Conservation (phyloP, 2,797 vertebrate genomes). For the Gephyroberyx darwinii region DNA sequence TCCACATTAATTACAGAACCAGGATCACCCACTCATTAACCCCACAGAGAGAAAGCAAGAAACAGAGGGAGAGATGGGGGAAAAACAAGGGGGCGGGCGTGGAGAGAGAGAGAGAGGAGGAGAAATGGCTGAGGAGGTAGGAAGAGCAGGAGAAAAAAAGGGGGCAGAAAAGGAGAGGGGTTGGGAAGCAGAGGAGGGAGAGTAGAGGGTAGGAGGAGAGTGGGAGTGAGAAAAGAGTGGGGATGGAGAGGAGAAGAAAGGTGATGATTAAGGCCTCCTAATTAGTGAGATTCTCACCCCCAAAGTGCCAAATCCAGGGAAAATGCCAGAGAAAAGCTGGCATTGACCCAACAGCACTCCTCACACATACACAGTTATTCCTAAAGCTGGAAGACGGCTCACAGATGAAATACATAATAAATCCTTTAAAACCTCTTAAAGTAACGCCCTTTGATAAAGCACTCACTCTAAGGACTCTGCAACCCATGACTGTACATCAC, state of each 20-base stretch:
- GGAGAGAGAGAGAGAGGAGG: conserved; percentile 14
- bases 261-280: conserved; percentile 61
- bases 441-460: conserved; percentile 14
- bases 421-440: conserved; percentile 32
- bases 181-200: conserved; percentile 8
- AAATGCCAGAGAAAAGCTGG: conserved; percentile 28
- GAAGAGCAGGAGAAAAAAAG: conserved; percentile 5
- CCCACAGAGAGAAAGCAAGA: conserved; percentile 33
- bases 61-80: conserved; percentile 18
- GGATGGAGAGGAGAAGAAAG: conserved; percentile 44
- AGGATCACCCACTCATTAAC: conserved; percentile 51
- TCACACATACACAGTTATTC: conserved; percentile 24
- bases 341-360: conserved; percentile 1
- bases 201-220: background rate
- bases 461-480: background rate
- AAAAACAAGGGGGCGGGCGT: conserved; percentile 2
- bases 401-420: conserved; percentile 16
- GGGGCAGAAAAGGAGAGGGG: conserved; percentile 3
- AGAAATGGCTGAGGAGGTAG: conserved; percentile 24
- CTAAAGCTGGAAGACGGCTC: conserved; percentile 33
- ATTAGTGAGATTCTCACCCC: conserved; percentile 62
- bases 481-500: background rate
- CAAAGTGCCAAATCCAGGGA: conserved; percentile 39
- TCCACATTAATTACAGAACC: conserved; percentile 66
- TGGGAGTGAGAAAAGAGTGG: conserved; percentile 48